A percentile compares a stretch with the other conserved stretches of the same genome.
phyloP scores from a whole-genome alignment of 2,797 vertebrate genomes.

The Poeciliopsis paucimaculata region DNA sequence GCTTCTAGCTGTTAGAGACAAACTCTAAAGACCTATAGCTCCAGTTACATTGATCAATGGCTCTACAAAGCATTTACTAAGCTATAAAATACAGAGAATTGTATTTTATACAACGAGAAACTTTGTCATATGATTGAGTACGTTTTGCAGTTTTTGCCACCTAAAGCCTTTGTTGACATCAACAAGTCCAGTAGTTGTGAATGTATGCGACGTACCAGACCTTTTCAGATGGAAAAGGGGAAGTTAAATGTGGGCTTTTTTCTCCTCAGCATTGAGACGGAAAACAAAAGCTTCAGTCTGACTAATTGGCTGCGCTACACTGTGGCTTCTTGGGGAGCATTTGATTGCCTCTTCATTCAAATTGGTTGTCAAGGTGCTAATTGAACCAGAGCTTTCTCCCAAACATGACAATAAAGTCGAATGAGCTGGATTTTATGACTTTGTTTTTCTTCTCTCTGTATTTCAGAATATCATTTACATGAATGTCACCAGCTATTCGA shows the following conservation, averaged over 20 bases:
- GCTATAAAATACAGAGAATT: not conserved
- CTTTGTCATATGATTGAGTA: not conserved
- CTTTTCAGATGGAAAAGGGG: not conserved
- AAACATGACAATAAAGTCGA: slow-evolving; percentile 36
- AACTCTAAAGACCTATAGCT: not conserved
- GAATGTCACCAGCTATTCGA: slow-evolving; percentile 21
- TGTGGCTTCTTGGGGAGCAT: slow-evolving; percentile 25
- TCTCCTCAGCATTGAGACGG: not conserved
- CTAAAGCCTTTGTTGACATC: not conserved
- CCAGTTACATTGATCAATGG: not conserved
- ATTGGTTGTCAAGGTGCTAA: slow-evolving; percentile 52
- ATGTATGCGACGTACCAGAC: not conserved
- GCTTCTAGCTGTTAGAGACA: not conserved
- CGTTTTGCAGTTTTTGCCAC: not conserved
- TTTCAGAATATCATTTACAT: slow-evolving; percentile 6
- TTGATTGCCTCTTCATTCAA: slow-evolving; percentile 55
- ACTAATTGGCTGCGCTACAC: slow-evolving; percentile 30
- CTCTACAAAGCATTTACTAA: not conserved
- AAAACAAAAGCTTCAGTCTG: slow-evolving; percentile 21
- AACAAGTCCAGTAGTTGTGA: not conserved
- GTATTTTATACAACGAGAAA: not conserved
- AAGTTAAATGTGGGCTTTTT: not conserved
- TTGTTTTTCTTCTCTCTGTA: slow-evolving; percentile 17
- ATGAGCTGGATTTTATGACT: slow-evolving; percentile 38
- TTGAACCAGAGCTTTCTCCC: slow-evolving; percentile 35